These are phyloP conservation scores for Drosophila takahashii DNA, from an alignment of 1,140 invertebrate species.

Conservation along the genomic window DNA sequence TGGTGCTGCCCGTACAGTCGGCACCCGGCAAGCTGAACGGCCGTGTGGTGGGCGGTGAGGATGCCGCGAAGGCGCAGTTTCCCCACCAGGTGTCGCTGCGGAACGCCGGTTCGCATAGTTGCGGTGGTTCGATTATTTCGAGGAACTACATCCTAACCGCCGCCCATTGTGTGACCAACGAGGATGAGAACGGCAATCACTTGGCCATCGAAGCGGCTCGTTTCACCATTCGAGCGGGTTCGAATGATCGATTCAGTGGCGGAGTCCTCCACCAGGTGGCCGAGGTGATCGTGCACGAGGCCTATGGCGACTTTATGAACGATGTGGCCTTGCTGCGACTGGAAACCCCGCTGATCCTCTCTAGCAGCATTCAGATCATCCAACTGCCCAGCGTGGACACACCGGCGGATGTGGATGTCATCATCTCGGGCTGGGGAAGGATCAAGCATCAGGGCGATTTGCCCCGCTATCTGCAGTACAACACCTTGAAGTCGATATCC, in stretches of 20 bases:
- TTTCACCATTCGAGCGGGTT: conserved; percentile 56
- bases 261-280: conserved; percentile 53
- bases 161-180: conserved; percentile 85
- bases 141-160: conserved; percentile 86
- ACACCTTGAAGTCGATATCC: conserved; percentile 51
- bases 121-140: conserved; percentile 87
- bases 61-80: conserved; percentile 80
- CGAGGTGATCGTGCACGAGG: conserved; percentile 75
- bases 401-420: conserved; percentile 49
- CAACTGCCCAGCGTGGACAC: conserved; percentile 62
- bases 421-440: conserved; percentile 86
- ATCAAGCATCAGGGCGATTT: conserved; percentile 59
- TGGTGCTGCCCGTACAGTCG: conserved; percentile 27
- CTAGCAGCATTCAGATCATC: conserved; percentile 75
- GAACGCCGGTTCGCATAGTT: conserved; percentile 82
- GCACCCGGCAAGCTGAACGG: conserved; percentile 34
- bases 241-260: conserved; percentile 57
- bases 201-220: conserved; percentile 12
- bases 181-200: not conserved
- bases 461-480: conserved; percentile 64
- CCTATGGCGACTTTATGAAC: conserved; percentile 78
- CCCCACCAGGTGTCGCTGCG: conserved; percentile 86
- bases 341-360: conserved; percentile 70
- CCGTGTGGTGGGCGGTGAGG: conserved; percentile 85
- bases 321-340: conserved; percentile 86